A percentile compares a stretch with the other conserved stretches of the same genome.
Conservation (phyloP, 2,888 invertebrate species). For the Portevinia maculata region DNA sequence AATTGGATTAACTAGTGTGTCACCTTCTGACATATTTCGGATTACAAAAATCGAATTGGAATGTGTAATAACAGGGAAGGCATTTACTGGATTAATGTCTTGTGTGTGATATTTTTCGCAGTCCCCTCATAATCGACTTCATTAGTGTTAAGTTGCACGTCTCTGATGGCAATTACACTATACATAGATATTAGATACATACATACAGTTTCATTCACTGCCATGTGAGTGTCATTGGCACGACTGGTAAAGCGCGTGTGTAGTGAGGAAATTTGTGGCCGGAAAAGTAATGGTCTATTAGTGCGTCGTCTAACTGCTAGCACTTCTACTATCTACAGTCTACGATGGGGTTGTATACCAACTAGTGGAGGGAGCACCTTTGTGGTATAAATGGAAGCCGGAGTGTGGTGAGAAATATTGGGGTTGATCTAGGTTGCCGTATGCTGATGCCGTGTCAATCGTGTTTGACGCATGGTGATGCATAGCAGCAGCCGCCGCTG, state of each 20-base stretch:
- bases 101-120: neutral
- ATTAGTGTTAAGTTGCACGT: slow-evolving; percentile 41
- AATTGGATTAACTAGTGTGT: slow-evolving; percentile 57
- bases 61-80: slow-evolving; percentile 8
- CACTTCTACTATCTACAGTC: slow-evolving; percentile 67
- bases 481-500: slow-evolving; percentile 88
- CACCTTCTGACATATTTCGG: slow-evolving; percentile 31
- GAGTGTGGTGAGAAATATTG: slow-evolving; percentile 93
- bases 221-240: slow-evolving; percentile 28
- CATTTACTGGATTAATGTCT: slow-evolving; percentile 21
- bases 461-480: slow-evolving; percentile 84
- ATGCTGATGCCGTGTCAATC: slow-evolving; percentile 86
- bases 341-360: slow-evolving; percentile 93
- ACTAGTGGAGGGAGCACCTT: slow-evolving; percentile 87
- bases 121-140: slow-evolving; percentile 21
- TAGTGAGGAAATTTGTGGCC: slow-evolving; percentile 25
- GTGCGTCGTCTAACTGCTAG: slow-evolving; percentile 40
- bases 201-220: slow-evolving; percentile 24
- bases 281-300: slow-evolving; percentile 31
- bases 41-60: slow-evolving; percentile 32
- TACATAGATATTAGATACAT: too few species aligned
- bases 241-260: slow-evolving; percentile 7
- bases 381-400: slow-evolving; percentile 94
- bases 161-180: slow-evolving; percentile 12
- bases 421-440: slow-evolving; percentile 88